Evolutionary conservation across 2,113 vertebrate species (phyloP).

Genomic region (Phalacrocorax pelagicus): DNA sequence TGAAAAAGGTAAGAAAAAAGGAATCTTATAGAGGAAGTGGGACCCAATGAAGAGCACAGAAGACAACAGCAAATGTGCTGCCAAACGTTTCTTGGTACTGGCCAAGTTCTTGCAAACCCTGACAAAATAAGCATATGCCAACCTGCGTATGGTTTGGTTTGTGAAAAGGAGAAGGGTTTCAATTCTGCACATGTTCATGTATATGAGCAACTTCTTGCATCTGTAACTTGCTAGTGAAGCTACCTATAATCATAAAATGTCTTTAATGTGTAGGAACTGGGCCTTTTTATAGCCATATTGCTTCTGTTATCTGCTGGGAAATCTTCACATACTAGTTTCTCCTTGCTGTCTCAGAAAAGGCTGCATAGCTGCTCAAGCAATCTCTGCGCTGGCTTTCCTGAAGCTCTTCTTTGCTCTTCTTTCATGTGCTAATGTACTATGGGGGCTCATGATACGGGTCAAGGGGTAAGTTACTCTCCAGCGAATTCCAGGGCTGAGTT

Average conservation of each 20-base stretch:
- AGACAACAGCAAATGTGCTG: neutral
- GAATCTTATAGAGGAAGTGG: neutral
- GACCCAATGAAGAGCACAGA: neutral
- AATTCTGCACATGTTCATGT: neutral
- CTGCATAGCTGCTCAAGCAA: neutral
- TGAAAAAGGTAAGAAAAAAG: neutral
- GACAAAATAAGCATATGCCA: neutral
- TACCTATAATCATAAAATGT: neutral
- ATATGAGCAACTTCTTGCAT: neutral
- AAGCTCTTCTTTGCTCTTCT: neutral
- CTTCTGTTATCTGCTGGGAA: slow-evolving; percentile 18
- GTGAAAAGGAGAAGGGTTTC: neutral
- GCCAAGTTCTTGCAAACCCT: slow-evolving; percentile 2
- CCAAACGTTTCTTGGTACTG: neutral
- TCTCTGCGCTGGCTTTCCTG: neutral
- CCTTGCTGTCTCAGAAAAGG: neutral
- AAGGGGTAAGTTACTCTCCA: neutral
- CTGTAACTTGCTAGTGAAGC: neutral
- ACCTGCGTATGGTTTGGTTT: neutral
- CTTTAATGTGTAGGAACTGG: neutral
- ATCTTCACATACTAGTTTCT: neutral
- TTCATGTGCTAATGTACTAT: neutral
- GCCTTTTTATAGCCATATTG: neutral
- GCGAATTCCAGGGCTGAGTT: neutral
- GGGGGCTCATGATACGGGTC: neutral